Conservation (phyloP, 2,888 invertebrate species). For the Ypsolopha sequella region DNA sequence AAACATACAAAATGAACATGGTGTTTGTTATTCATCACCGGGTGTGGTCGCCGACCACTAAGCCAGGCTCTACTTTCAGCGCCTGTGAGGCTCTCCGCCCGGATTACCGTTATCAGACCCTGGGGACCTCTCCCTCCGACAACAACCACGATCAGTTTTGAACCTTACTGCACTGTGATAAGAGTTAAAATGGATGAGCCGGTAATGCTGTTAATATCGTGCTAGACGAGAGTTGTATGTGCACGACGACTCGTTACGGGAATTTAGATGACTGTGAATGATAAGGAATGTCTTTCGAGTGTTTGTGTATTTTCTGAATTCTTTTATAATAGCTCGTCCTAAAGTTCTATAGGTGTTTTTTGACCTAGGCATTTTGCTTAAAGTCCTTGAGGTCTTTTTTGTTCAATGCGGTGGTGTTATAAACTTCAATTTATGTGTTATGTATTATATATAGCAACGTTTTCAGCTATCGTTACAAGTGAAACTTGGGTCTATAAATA, state of each 20-base stretch:
- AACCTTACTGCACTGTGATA: no score
- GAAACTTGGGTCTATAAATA: no score
- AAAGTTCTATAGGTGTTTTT: background rate
- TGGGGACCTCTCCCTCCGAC: slow-evolving; percentile 31
- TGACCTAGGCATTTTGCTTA: background rate
- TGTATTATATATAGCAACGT: no score
- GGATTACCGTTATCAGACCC: slow-evolving; percentile 60
- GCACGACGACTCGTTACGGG: slow-evolving; percentile 23
- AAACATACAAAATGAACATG: no score
- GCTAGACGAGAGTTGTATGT: background rate
- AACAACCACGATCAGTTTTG: no score
- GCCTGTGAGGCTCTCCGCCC: slow-evolving; percentile 39
- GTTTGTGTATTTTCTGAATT: background rate
- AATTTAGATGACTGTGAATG: slow-evolving; percentile 33
- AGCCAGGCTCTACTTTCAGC: slow-evolving; percentile 34
- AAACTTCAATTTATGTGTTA: no score
- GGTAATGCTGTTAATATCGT: no score
- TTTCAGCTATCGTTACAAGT: no score
- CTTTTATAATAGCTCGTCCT: background rate
- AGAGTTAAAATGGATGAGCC: no score
- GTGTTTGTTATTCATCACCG: no score
- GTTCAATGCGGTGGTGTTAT: no score
- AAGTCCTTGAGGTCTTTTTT: no score
- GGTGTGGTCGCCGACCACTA: slow-evolving; percentile 45
- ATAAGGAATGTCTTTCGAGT: background rate